A percentile compares a stretch with the other conserved stretches of the same genome.
phyloP scores from a whole-genome alignment of 2,113 vertebrate genomes.

The Suricata suricatta region DNA sequence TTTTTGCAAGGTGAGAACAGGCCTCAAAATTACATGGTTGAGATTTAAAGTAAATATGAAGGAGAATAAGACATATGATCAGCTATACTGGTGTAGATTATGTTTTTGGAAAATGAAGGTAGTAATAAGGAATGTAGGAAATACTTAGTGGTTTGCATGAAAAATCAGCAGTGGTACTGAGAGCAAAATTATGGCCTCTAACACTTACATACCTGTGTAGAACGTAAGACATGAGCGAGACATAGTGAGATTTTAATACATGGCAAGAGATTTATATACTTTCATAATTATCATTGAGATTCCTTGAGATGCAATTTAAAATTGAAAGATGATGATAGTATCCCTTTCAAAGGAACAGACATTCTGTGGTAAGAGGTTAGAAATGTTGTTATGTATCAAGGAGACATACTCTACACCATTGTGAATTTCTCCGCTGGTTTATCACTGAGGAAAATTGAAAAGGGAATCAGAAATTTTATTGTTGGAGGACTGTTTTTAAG shows the following conservation, averaged over 20 bases:
- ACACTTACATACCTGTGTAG: not conserved
- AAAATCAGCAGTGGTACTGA: not conserved
- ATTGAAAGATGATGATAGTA: not conserved
- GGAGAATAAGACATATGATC: not conserved
- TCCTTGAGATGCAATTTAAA: not conserved
- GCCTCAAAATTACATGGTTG: slow-evolving; percentile 1
- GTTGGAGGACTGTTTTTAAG: not conserved
- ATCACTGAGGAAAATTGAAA: not conserved
- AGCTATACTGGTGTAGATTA: not conserved
- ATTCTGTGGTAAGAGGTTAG: not conserved
- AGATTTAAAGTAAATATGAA: not conserved
- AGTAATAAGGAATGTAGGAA: not conserved
- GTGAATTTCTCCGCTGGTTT: not conserved
- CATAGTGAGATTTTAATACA: not conserved
- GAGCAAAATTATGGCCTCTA: not conserved
- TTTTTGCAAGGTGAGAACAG: not conserved
- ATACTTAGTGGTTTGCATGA: not conserved
- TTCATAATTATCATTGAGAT: not conserved
- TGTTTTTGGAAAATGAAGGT: not conserved
- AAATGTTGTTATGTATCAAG: not conserved
- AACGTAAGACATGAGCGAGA: not conserved
- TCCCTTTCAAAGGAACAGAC: not conserved
- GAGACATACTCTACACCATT: not conserved
- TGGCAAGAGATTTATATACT: not conserved
- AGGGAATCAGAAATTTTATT: not conserved